Evolutionary conservation across 92 coral and sea anemone species (phyloP).

Genomic region (Epizoanthus rinbou): DNA sequence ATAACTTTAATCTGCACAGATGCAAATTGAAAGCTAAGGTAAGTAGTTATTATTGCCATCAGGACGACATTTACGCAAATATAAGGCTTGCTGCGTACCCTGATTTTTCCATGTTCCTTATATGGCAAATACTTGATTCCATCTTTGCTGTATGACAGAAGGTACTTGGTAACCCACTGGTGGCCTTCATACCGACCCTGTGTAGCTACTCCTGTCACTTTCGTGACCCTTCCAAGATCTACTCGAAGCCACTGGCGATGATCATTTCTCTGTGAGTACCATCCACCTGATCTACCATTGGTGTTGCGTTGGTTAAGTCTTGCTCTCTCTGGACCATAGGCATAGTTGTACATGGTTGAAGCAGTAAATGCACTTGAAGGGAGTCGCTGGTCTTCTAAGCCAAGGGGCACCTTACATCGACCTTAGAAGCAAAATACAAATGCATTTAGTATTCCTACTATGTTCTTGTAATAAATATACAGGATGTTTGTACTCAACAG

Average conservation of each 20-base stretch:
- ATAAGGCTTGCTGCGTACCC: not conserved
- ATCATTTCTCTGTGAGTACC: constrained; percentile 38
- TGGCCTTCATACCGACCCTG: constrained; percentile 31
- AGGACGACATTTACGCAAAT: no score
- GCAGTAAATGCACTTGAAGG: constrained; percentile 33
- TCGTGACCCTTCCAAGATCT: constrained; percentile 29
- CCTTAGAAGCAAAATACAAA: not conserved
- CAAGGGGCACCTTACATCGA: constrained; percentile 38
- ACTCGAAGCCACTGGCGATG: constrained; percentile 29
- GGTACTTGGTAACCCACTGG: constrained; percentile 32
- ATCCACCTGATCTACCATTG: constrained; percentile 35
- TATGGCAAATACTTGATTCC: constrained; percentile 20
- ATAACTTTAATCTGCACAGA: no score
- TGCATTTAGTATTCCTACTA: not conserved
- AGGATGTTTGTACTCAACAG: no score
- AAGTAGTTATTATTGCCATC: no score
- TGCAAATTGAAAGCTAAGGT: no score
- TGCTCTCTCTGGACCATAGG: constrained; percentile 27
- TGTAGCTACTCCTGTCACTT: constrained; percentile 31
- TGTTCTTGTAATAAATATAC: no score
- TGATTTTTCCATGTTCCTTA: constrained; percentile 34
- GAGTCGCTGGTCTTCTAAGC: constrained; percentile 37
- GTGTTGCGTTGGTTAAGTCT: constrained; percentile 40
- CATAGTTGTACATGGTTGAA: constrained; percentile 30
- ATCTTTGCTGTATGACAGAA: constrained; percentile 39